Conservation (phyloP, 2,888 invertebrate species). For the Pseudococcus longispinus region DNA sequence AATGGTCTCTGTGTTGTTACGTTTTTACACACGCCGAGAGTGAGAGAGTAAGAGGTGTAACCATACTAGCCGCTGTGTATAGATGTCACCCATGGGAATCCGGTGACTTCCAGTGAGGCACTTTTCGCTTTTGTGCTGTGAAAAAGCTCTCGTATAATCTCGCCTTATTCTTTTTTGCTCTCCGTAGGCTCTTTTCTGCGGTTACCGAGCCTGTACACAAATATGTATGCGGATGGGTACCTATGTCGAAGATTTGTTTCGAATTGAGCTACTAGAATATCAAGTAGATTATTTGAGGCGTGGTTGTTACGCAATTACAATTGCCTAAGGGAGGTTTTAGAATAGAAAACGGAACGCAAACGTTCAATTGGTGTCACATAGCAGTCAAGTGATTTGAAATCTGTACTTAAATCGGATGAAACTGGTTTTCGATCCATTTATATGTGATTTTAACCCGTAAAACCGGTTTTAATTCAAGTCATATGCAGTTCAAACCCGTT, state of each 20-base stretch:
- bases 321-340: neutral
- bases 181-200: neutral
- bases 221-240: neutral
- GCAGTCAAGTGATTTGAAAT: neutral
- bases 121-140: constrained; percentile 52
- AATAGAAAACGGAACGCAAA: neutral
- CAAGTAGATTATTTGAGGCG: neutral
- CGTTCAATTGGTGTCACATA: neutral
- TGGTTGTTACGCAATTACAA: neutral
- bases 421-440: too few relatives aligned
- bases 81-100: constrained; percentile 52
- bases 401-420: too few relatives aligned
- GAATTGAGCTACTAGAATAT: neutral
- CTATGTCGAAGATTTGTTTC: neutral
- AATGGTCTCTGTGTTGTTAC: neutral
- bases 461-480: too few relatives aligned
- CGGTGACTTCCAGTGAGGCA: constrained; percentile 50
- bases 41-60: neutral
- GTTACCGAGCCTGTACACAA: neutral
- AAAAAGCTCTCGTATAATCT: constrained; percentile 17
- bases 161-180: neutral
- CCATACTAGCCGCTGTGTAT: constrained; percentile 34
- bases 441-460: too few relatives aligned
- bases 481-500: too few relatives aligned
- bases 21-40: neutral